phyloP scores from a whole-genome alignment of 2,113 vertebrate species.

The Chitala chitala region DNA sequence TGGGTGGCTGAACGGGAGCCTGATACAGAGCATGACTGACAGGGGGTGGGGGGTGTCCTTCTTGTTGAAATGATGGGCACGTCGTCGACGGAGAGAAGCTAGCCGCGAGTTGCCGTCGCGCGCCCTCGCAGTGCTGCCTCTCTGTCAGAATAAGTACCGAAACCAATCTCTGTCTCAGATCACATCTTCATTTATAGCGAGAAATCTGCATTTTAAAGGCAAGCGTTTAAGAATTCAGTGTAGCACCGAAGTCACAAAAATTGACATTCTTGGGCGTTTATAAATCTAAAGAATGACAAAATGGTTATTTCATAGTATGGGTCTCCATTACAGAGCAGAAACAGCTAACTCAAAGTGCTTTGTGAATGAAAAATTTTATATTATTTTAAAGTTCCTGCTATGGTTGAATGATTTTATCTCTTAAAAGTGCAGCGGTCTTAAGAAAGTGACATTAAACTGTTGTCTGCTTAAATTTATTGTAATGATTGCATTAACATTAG shows the following conservation, averaged over 20 bases:
- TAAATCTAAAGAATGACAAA: conserved; percentile 19
- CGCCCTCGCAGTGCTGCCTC: conserved; percentile 42
- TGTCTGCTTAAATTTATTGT: neutral
- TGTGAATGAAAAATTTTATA: neutral
- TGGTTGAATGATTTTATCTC: neutral
- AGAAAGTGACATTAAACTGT: neutral
- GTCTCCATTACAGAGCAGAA: neutral
- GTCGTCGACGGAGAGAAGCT: conserved; percentile 56
- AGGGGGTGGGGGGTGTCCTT: conserved; percentile 44
- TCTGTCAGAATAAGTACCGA: conserved; percentile 45
- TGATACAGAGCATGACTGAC: conserved; percentile 55
- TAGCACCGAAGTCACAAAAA: conserved; percentile 16
- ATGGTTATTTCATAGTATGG: neutral
- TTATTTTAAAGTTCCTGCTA: conserved; percentile 1
- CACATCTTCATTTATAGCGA: conserved; percentile 16
- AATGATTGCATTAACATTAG: neutral
- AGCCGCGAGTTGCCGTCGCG: conserved; percentile 36
- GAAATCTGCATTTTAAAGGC: conserved; percentile 24
- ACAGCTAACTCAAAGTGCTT: neutral
- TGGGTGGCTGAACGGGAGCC: conserved; percentile 42
- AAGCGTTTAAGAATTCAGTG: conserved; percentile 14
- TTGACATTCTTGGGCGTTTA: conserved; percentile 10
- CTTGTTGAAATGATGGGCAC: conserved; percentile 58
- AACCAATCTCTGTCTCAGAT: conserved; percentile 34
- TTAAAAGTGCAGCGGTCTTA: neutral